Evolutionary conservation across 2,797 vertebrate genomes (phyloP).

Genomic region (Knipowitschia caucasica): DNA sequence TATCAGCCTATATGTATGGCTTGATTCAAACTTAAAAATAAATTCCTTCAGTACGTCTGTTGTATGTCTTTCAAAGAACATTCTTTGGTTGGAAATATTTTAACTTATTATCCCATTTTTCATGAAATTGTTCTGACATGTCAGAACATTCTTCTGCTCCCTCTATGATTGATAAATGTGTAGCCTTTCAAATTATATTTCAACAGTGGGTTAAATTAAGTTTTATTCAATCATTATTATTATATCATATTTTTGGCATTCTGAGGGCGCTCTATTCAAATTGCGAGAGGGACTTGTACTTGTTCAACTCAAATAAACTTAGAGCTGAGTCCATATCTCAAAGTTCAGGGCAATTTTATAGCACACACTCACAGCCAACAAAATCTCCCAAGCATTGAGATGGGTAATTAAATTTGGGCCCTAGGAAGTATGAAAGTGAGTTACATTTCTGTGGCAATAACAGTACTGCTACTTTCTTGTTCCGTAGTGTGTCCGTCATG

Average conservation of each 20-base stretch:
- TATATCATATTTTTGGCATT: slow-evolving; percentile 41
- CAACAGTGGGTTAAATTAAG: slow-evolving; percentile 39
- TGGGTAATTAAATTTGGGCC: slow-evolving; percentile 53
- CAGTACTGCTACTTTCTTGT: slow-evolving; percentile 21
- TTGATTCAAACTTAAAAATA: not conserved
- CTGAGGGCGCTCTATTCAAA: slow-evolving; percentile 40
- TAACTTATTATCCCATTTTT: slow-evolving; percentile 4
- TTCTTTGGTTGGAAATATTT: slow-evolving; percentile 27
- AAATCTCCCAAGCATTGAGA: slow-evolving; percentile 54
- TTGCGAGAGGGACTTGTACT: slow-evolving; percentile 39
- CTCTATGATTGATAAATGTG: slow-evolving; percentile 27
- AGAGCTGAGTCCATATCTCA: slow-evolving; percentile 34
- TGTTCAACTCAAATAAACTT: slow-evolving; percentile 69
- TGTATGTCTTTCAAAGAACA: slow-evolving; percentile 32
- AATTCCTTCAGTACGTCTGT: not conserved
- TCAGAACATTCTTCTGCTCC: slow-evolving; percentile 12
- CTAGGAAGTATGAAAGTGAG: slow-evolving; percentile 22
- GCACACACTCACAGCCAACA: slow-evolving; percentile 51
- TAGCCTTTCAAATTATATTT: slow-evolving; percentile 40
- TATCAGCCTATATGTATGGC: not conserved
- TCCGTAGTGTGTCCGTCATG: slow-evolving; percentile 1
- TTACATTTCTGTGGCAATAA: slow-evolving; percentile 25
- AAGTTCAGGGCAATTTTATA: slow-evolving; percentile 45
- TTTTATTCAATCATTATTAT: not conserved
- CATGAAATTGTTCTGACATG: slow-evolving; percentile 40